A percentile compares a stretch with the other conserved stretches of the same genome.
These are phyloP conservation scores for Xiphophorus hellerii DNA, from an alignment of 2,113 vertebrate genomes.

Conservation along the genomic window DNA sequence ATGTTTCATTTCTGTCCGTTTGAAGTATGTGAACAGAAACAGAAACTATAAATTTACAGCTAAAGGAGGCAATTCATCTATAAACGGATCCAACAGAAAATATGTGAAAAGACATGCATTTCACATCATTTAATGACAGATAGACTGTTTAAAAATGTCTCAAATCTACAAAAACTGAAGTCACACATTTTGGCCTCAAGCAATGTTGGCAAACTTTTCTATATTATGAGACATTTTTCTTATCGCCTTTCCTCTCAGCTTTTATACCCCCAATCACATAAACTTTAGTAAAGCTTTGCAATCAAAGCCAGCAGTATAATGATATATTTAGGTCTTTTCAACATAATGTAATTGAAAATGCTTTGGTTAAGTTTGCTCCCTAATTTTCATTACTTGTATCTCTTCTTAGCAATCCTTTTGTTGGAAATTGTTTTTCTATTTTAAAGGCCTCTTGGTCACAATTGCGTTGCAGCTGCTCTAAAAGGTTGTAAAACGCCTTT, in stretches of 20 bases:
- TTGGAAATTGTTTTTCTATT: background rate
- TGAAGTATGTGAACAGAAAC: constrained; percentile 18
- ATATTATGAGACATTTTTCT: constrained; percentile 6
- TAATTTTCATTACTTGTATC: constrained; percentile 11
- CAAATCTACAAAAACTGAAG: background rate
- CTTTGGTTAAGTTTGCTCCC: constrained; percentile 6
- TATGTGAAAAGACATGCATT: background rate
- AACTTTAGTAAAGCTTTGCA: background rate
- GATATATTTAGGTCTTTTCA: background rate
- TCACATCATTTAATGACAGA: constrained; percentile 4
- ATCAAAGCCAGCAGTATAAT: constrained; percentile 7
- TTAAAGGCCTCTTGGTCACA: background rate
- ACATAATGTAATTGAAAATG: background rate
- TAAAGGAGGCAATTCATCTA: constrained; percentile 13
- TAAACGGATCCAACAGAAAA: background rate
- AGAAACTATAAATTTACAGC: constrained; percentile 21
- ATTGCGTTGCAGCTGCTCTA: background rate
- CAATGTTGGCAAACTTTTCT: background rate
- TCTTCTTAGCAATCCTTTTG: background rate
- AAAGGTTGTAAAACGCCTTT: background rate
- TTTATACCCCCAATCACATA: background rate
- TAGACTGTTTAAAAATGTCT: background rate
- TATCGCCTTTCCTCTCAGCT: background rate
- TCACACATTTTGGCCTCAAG: background rate
- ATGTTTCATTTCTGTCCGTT: background rate